phyloP scores from a whole-genome alignment of 2,888 invertebrate species.

The Yponomeuta evonymella region DNA sequence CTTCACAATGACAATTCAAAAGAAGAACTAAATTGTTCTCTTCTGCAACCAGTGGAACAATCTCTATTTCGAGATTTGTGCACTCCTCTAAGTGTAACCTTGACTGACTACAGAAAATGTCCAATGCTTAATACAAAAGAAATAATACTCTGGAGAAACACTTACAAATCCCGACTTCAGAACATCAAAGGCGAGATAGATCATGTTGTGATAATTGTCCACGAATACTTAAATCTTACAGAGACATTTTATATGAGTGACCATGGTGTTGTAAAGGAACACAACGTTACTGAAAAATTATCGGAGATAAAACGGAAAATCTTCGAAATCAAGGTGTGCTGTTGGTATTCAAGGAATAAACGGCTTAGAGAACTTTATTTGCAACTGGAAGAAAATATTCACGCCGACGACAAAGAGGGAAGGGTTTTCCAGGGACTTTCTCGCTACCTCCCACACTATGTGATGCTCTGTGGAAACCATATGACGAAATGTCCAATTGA shows the following conservation, averaged over 20 bases:
- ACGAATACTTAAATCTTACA: neutral
- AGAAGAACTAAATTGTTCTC: too few relatives aligned
- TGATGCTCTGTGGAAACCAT: neutral
- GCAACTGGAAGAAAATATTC: neutral
- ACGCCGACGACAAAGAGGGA: neutral
- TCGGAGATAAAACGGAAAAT: neutral
- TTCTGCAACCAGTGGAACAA: neutral
- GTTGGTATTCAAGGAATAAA: neutral
- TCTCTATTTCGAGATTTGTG: neutral
- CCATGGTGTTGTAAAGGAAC: neutral
- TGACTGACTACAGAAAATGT: neutral
- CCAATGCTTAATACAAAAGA: neutral
- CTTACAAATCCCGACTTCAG: neutral
- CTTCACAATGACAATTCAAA: too few relatives aligned
- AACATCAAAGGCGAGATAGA: neutral
- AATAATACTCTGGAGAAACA: neutral
- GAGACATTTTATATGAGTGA: neutral
- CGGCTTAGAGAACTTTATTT: neutral
- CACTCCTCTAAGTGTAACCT: neutral
- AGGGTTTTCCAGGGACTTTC: neutral
- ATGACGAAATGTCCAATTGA: neutral
- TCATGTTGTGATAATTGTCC: neutral
- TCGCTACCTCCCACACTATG: neutral
- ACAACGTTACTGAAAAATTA: neutral
- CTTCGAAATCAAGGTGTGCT: neutral